Evolutionary conservation across 2,888 invertebrate genomes (phyloP).

Genomic region (Drosophila kuntzei): DNA sequence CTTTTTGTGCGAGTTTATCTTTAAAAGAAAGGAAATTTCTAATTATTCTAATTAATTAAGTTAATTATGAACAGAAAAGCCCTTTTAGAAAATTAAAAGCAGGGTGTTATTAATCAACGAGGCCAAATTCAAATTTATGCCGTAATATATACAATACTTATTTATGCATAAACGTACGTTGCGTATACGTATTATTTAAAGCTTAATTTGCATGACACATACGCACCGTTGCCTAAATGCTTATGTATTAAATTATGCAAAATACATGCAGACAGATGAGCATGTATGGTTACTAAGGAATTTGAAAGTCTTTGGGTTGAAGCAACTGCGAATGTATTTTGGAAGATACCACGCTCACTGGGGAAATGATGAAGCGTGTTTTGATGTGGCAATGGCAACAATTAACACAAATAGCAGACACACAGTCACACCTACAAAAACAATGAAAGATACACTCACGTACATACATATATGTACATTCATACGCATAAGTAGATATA

Average conservation of each 20-base stretch:
- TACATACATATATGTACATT: background rate
- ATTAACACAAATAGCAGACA: constrained; percentile 55
- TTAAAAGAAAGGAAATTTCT: background rate
- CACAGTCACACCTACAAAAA: constrained; percentile 1
- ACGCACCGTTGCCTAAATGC: constrained; percentile 48
- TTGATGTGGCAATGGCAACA: constrained; percentile 65
- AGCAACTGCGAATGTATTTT: constrained; percentile 9
- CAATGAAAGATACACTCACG: background rate
- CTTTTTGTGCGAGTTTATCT: background rate
- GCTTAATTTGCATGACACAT: constrained; percentile 56
- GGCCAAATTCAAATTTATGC: constrained; percentile 34
- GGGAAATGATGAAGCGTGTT: constrained; percentile 54
- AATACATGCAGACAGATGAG: constrained; percentile 22
- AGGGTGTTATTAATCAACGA: constrained; percentile 41
- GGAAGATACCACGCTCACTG: constrained; percentile 14
- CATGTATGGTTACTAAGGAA: background rate
- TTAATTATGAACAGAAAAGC: constrained; percentile 52
- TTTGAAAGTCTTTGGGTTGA: constrained; percentile 2
- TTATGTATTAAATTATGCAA: constrained; percentile 53
- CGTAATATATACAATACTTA: constrained; percentile 11
- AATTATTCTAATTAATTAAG: constrained; percentile 43
- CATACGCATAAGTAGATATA: constrained; percentile 2
- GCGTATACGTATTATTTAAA: constrained; percentile 35
- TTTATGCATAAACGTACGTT: constrained; percentile 1
- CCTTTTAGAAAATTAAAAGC: constrained; percentile 28